These are phyloP conservation scores for Larimichthys polyactis DNA, from an alignment of 2,113 vertebrate species.

Conservation along the genomic window DNA sequence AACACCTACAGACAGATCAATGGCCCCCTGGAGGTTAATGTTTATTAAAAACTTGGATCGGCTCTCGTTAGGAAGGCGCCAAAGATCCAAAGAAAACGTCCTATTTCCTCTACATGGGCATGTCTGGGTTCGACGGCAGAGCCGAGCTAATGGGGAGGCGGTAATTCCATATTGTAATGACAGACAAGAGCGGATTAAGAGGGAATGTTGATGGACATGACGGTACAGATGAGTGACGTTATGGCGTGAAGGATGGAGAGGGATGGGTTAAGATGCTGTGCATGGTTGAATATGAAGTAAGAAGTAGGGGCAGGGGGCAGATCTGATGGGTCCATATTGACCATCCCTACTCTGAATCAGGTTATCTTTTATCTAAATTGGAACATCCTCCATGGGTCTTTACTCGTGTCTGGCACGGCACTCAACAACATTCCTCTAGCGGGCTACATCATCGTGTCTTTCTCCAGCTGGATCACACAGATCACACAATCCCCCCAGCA, in stretches of 20 bases:
- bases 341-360: background rate
- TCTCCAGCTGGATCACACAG: slow-evolving; percentile 28
- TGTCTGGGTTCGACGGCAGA: slow-evolving; percentile 45
- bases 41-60: slow-evolving; percentile 43
- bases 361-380: slow-evolving; percentile 38
- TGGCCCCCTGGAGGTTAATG: slow-evolving; percentile 17
- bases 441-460: slow-evolving; percentile 33
- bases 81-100: slow-evolving; percentile 50
- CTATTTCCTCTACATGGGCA: slow-evolving; percentile 64
- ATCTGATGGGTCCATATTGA: slow-evolving; percentile 2
- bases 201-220: slow-evolving; percentile 71
- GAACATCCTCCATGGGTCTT: slow-evolving; percentile 61
- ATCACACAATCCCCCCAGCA: slow-evolving; percentile 32
- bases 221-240: slow-evolving; percentile 59
- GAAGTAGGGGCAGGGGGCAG: background rate
- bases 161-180: slow-evolving; percentile 75
- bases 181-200: slow-evolving; percentile 70
- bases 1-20: slow-evolving; percentile 15
- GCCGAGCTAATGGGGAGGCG: slow-evolving; percentile 46
- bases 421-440: slow-evolving; percentile 57
- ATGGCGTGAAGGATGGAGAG: slow-evolving; percentile 11
- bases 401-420: background rate
- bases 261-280: slow-evolving; percentile 22
- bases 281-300: slow-evolving; percentile 38
- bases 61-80: slow-evolving; percentile 27